Evolutionary conservation across 2,888 invertebrate genomes (phyloP), one percentile per base, ranked within the genome.

Genomic region (Pediacus dermestoides): DNA sequence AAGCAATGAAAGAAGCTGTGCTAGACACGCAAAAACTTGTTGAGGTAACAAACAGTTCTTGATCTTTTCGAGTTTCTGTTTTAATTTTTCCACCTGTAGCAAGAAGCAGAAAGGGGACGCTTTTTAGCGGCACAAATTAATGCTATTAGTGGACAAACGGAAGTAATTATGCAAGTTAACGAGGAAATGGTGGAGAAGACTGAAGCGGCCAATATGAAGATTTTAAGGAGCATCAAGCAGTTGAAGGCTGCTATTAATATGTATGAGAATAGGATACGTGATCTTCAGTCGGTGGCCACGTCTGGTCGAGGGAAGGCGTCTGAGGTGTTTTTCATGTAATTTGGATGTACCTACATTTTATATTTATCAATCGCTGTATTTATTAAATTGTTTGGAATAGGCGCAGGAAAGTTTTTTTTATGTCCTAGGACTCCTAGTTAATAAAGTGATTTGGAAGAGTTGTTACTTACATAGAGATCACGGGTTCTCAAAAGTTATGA

Each of bases 41-140:
- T 3, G 69, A 68, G 50, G 63, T 61, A 35, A n/a, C n/a, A n/a
- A n/a, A n/a, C n/a, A n/a, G n/a, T n/a, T n/a, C n/a, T n/a, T n/a
- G n/a, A n/a, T n/a, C n/a, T n/a, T n/a, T n/a, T n/a, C n/a, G n/a
- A n/a, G n/a, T n/a, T n/a, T n/a, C n/a, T n/a, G n/a, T n/a, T n/a
- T n/a, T n/a, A n/a, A 36, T 10, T 32, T 46, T 46, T 32, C 26
- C n/a, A n/a, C n/a, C n/a, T n/a, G n/a, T n/a, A 59, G 59, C 61
- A 66, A 35, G 69, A 70, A 43, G 66, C 68, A 0, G 60, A 60
- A 14, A 53, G 58, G 11, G 70, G 69, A 2, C 64, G 63, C 38
- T 51, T 57, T 35, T 49, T 70, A 14, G 64, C 64, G 1, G 61
- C 60, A 11, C 60, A 69, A 53, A 68, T 70, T 9, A 67, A 68